Base-by-base conservation (phyloP, 2,797 vertebrate genomes). In the Mormyrops boulengeri region DNA sequence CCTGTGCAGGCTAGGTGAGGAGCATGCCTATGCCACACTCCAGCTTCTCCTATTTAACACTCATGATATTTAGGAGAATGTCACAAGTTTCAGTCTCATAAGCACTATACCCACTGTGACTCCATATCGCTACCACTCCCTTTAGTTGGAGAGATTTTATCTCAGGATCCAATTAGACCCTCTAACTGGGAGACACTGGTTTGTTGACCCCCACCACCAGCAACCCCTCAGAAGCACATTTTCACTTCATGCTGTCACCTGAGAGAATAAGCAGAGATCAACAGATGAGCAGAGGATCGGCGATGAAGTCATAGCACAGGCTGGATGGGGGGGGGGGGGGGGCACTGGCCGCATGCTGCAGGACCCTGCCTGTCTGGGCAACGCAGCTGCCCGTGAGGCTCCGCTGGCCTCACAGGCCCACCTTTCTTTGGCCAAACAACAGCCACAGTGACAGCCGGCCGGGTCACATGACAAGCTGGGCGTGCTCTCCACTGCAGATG, bases 341-440 rank as follows among this genome's bases (percentile, higher is more conserved):
- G 52, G 5, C 12, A 7, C 52, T n/a, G 52, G 85, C 17, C 11
- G 30, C 80, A 84, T 26, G 44, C 80, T 26, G 41, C n/a, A n/a
- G 50, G 30, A 41, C 30, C 86, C n/a, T 55, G 85, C 22, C 50
- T 60, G 34, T 6, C 30, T 26, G 1, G 34, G 55, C 52, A 9
- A 87, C 34, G 14, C 86, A 87, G 86, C 86, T 60, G 86, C 52
- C 49, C 3, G 87, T 19, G 86, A 90, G 89, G 92, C 93, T 94
- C 93, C 91, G 91, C 91, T 92, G 90, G 91, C 92, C 92, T 89
- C 92, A 95, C 94, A 94, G 92, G 92, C 91, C 89, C 90, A 52
- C 90, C 92, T 92, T 94, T 95, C 92, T 94, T 94, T 92, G 92
- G 90, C 90, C 90, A 92, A 91, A 93, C 93, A 94, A 94, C 93